Base-by-base conservation (phyloP, 2,888 invertebrate genomes). In the Ephialtes manifestator region DNA sequence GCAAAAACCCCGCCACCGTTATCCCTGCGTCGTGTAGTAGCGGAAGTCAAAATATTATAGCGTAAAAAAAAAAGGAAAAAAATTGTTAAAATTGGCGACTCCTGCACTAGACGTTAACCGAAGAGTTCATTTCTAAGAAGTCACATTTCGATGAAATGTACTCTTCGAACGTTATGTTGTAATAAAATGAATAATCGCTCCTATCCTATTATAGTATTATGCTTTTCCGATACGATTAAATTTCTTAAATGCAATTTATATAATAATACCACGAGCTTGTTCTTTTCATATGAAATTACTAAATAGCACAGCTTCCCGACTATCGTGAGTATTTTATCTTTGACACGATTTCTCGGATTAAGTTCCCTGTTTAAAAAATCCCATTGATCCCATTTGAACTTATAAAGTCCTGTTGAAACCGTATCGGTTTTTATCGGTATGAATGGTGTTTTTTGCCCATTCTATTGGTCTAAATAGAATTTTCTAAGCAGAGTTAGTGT, bases 41-140 rank as follows among this genome's bases (percentile, higher is more conserved):
- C 84, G 78, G 81, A 81, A 85, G 81, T 85, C 84, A 58, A 71
- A 55, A 51, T 81, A 58, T 53, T 31, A 28, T 53, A 0, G 28
- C n/a, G 46, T 15, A 60, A 55, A 67, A 78, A 67, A 74, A 77
- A 71, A 51, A 55, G 24, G 39, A 43, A 67, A 43, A 18, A 46
- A 71, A 20, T 13, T n/a, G 15, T 18, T 53, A 71, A 15, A 20
- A 46, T 48, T 53, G 39, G 74, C 75, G 84, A 81, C 84, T 85
- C 70, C 84, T 71, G 85, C 82, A 82, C 85, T 85, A 85, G 82
- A 85, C 85, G 85, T 46, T 43, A 58, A 76, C 18, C 82, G 82
- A 85, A 85, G 76, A 82, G 79, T 85, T 76, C 63, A 85, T 82
- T 67, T 20, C 79, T 82, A 76, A 76, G 18, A 46, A n/a, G 63